Percentiles rank a stretch among this genome's conserved stretches.
Conservation (phyloP, 2,797 vertebrate genomes). For the Tamandua tetradactyla region DNA sequence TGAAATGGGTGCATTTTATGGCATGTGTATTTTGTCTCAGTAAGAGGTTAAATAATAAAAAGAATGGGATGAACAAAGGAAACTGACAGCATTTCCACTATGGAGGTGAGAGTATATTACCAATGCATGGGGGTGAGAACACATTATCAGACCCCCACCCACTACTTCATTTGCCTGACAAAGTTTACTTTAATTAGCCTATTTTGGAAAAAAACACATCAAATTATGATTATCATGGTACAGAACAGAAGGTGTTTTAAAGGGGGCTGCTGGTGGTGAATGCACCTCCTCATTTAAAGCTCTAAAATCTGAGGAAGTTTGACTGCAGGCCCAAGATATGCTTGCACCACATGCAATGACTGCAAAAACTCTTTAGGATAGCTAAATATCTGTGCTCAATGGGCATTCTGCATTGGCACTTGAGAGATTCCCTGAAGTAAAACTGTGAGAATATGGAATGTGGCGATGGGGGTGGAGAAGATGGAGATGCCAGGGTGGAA, state of each 20-base stretch:
- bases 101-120: neutral
- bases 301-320: neutral
- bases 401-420: neutral
- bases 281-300: neutral
- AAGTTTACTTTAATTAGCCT: neutral
- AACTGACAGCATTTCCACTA: neutral
- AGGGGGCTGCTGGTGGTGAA: neutral
- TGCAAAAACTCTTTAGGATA: neutral
- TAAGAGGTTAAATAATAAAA: neutral
- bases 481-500: neutral
- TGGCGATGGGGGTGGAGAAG: too few species aligned
- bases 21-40: neutral
- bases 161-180: neutral
- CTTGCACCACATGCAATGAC: neutral
- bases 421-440: neutral
- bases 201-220: neutral
- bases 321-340: neutral
- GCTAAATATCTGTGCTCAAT: neutral
- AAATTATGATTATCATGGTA: neutral
- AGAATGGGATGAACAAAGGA: neutral
- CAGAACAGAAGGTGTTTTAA: neutral
- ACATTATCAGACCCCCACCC: neutral
- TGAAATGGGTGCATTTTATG: neutral
- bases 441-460: neutral
- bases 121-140: neutral